These are phyloP conservation scores for Drosophila azteca DNA, from an alignment of 1,140 invertebrate species.

Conservation along the genomic window DNA sequence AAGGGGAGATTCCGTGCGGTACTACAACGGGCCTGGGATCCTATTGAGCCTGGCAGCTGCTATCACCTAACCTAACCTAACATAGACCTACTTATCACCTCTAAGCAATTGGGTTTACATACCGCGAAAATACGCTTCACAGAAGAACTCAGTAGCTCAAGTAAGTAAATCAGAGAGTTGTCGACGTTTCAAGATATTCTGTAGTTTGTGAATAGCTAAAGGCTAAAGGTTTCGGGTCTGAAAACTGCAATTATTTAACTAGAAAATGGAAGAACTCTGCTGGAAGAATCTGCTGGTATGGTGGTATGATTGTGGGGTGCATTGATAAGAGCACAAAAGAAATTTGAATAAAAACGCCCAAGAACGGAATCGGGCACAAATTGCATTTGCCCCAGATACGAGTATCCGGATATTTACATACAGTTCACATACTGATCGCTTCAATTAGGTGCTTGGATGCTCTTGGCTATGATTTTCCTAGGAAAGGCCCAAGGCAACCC, in stretches of 20 bases:
- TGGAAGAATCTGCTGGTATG: constrained; percentile 2
- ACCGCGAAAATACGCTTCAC: too few species aligned
- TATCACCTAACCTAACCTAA: too few species aligned
- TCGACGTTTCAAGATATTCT: too few species aligned
- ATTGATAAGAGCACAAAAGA: constrained; percentile 24
- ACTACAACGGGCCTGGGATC: too few species aligned
- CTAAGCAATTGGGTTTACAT: too few species aligned
- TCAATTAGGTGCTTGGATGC: constrained; percentile 78
- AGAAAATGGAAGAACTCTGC: constrained; percentile 43
- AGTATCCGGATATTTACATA: constrained; percentile 34
- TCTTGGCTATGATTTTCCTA: constrained; percentile 61
- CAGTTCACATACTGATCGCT: constrained; percentile 66
- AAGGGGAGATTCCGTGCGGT: too few species aligned
- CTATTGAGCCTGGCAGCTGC: too few species aligned
- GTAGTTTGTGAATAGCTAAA: too few species aligned
- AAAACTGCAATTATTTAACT: constrained; percentile 47
- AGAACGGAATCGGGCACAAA: constrained; percentile 17
- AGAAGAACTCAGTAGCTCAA: too few species aligned
- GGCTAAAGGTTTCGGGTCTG: too few species aligned
- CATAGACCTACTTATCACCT: too few species aligned
- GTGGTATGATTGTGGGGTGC: not conserved
- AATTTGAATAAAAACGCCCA: constrained; percentile 5
- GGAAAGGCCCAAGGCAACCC: constrained; percentile 1
- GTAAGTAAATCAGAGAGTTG: too few species aligned
- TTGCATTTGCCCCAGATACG: constrained; percentile 2